Evolutionary conservation across 2,797 vertebrate species (phyloP), one percentile per base, ranked within the genome.

Genomic region (Vultur gryphus): DNA sequence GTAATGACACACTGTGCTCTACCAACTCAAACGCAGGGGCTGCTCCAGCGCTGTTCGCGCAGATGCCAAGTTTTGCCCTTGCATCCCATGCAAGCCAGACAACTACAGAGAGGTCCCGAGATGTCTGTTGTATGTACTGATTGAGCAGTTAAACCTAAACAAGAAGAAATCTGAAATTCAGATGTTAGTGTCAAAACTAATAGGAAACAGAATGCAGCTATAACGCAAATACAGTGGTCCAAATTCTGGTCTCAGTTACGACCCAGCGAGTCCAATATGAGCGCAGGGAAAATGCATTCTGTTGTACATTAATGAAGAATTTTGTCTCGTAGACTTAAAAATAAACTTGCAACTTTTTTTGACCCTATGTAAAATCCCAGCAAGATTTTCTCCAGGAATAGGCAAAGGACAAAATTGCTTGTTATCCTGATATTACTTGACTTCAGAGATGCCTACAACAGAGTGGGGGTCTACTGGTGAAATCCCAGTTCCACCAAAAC

Each of bases 161-260:
- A 59, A 15, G 87, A 48, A 46, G 54, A 94, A 94, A 93, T 43
- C 76, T 89, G 92, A 97, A 93, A 96, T 95, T 96, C 94, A 97
- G 91, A 97, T 92, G 96, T 95, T 44, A 77, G 87, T 61, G 87
- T 95, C 87, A 90, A 78, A 44, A 33, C 91, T 83, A 84, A 94
- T 64, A 61, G 95, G 87, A 94, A 96, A 88, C 55, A 95, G 84
- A 89, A 75, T 8, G 58, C 55, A 26, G 93, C 95, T 58, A 21
- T 20, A 91, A 73, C 4, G 21, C 93, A 79, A 37, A 73, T 10
- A 28, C 69, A 86, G 54, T 1, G 54, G 79, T 46, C 90, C 90
- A 76, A 54, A 70, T 15, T 16, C 79, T 82, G 90, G 11, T 35
- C 95, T 65, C 81, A 11, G 75, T 86, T 84, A 86, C 0, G 17